Percentiles rank a stretch among this genome's conserved stretches.
These are phyloP conservation scores for Poeciliopsis presidionis DNA, from an alignment of 2,797 vertebrate genomes.

Conservation along the genomic window DNA sequence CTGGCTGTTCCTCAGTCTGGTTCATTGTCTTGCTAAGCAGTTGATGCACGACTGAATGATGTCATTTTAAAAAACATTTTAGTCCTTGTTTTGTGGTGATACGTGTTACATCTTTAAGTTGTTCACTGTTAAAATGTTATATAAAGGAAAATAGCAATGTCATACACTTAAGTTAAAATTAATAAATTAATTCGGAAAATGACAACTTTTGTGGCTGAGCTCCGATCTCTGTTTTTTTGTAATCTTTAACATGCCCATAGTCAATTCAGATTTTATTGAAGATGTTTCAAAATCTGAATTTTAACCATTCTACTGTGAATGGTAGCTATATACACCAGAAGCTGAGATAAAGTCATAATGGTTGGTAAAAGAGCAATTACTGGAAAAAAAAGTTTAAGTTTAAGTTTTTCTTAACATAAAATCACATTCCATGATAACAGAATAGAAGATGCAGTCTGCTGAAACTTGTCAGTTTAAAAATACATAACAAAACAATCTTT, in stretches of 20 bases:
- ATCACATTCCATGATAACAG: neutral
- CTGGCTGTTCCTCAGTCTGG: conserved; percentile 29
- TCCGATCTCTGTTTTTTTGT: neutral
- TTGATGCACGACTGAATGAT: conserved; percentile 5
- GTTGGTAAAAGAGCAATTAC: neutral
- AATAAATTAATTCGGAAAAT: neutral
- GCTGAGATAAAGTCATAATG: neutral
- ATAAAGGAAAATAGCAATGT: neutral
- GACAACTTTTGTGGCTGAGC: neutral
- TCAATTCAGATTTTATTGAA: neutral
- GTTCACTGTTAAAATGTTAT: neutral
- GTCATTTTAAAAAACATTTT: neutral
- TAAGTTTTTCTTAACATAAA: neutral
- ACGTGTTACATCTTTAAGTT: neutral
- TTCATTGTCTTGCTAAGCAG: conserved; percentile 30
- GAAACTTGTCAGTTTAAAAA: neutral
- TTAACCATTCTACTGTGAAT: neutral
- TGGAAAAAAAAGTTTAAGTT: neutral
- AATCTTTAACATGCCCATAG: neutral
- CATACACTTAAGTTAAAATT: neutral
- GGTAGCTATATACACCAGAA: neutral
- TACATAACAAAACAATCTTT: neutral
- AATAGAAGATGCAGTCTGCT: neutral
- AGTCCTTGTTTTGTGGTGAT: neutral
- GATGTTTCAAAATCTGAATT: neutral